Evolutionary conservation across 2,797 vertebrate genomes (phyloP).

Genomic region (Chiroxiphia lanceolata): DNA sequence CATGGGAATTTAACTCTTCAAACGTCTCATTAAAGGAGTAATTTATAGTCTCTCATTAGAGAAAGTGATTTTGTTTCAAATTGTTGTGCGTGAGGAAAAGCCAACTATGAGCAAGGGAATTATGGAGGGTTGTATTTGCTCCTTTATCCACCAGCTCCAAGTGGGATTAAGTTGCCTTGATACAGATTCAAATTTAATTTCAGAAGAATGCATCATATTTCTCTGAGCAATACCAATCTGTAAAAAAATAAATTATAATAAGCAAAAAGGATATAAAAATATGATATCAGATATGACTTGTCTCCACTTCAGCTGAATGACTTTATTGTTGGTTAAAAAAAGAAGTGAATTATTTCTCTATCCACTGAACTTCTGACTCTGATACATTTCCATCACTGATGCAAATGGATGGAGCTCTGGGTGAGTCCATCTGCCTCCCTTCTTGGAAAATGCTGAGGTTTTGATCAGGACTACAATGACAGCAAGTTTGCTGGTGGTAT

Average conservation of each 20-base stretch:
- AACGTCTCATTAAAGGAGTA: constrained; percentile 56
- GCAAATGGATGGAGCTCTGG: neutral
- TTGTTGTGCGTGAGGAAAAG: constrained; percentile 42
- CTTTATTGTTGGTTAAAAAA: constrained; percentile 50
- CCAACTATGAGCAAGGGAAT: constrained; percentile 42
- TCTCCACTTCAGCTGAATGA: constrained; percentile 60
- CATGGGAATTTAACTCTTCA: constrained; percentile 52
- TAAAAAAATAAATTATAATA: constrained; percentile 55
- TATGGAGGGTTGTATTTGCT: constrained; percentile 30
- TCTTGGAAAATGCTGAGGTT: neutral
- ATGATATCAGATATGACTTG: constrained; percentile 51
- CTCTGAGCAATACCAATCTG: constrained; percentile 43
- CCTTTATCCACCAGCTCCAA: constrained; percentile 40
- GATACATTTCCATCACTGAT: neutral
- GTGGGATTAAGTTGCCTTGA: constrained; percentile 58
- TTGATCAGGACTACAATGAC: neutral
- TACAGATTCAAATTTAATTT: constrained; percentile 71
- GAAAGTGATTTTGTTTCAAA: constrained; percentile 58
- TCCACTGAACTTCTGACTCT: constrained; percentile 51
- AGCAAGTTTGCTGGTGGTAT: neutral
- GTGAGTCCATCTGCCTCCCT: neutral
- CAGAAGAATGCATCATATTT: constrained; percentile 53
- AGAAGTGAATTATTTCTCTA: constrained; percentile 23
- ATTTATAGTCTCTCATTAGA: constrained; percentile 55
- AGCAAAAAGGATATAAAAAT: constrained; percentile 45